These are phyloP conservation scores for Rhadinocentrus ornatus DNA, from an alignment of 2,797 vertebrate genomes.

Conservation along the genomic window DNA sequence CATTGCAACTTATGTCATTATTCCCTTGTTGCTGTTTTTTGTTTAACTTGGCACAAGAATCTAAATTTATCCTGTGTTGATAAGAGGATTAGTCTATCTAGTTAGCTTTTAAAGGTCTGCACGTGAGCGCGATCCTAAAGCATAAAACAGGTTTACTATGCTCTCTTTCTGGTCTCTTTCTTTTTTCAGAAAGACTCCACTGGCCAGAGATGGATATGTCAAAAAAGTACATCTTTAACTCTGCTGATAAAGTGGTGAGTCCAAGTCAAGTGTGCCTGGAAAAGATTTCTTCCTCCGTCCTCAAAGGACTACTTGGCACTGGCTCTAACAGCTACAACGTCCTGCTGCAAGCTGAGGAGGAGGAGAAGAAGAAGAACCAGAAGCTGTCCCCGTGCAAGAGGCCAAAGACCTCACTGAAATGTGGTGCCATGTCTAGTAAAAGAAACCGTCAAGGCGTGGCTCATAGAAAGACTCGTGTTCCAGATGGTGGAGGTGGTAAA, in stretches of 20 bases:
- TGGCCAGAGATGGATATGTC: conserved; percentile 91
- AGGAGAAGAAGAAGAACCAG: conserved; percentile 79
- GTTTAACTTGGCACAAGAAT: conserved; percentile 25
- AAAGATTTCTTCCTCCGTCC: conserved; percentile 77
- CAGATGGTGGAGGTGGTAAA: conserved; percentile 60
- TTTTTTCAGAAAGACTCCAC: conserved; percentile 88
- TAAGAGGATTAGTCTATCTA: conserved; percentile 67
- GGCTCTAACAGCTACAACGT: conserved; percentile 89
- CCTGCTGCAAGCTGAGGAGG: conserved; percentile 83
- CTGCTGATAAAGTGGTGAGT: conserved; percentile 74
- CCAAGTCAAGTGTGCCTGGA: conserved; percentile 80
- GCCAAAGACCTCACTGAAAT: conserved; percentile 65
- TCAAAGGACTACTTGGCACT: conserved; percentile 88
- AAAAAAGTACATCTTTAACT: conserved; percentile 86
- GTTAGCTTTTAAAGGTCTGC: conserved; percentile 32
- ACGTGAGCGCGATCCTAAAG: conserved; percentile 28
- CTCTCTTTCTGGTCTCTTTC: conserved; percentile 1
- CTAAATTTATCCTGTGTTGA: conserved; percentile 41
- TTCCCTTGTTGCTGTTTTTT: too few species aligned
- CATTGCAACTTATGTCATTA: too few species aligned
- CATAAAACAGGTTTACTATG: conserved; percentile 16
- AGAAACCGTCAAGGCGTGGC: conserved; percentile 50
- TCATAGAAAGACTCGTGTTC: conserved; percentile 39
- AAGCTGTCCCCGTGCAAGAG: conserved; percentile 72
- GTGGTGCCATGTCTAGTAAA: conserved; percentile 30